Percentiles rank a stretch among this genome's conserved stretches.
These are phyloP conservation scores for Morpho helenor DNA, from an alignment of 2,888 invertebrate genomes.

Conservation along the genomic window DNA sequence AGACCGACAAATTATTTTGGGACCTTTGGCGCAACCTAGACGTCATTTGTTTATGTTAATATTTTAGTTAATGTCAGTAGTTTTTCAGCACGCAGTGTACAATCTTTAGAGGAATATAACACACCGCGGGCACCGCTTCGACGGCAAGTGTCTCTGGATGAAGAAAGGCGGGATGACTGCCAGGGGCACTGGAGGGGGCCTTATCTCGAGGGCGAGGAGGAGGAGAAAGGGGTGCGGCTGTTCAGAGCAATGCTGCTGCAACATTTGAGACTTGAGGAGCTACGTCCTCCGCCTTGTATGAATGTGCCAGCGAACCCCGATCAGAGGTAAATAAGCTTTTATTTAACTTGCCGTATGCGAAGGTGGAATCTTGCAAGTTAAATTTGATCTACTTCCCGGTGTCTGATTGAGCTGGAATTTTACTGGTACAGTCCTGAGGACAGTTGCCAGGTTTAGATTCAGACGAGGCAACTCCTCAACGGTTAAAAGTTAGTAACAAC, in stretches of 20 bases:
- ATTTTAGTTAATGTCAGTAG: too few species aligned
- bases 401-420: too few species aligned
- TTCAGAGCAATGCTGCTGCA: slow-evolving; percentile 67
- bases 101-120: slow-evolving; percentile 67
- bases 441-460: too few species aligned
- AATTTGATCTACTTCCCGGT: too few species aligned
- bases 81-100: slow-evolving; percentile 62
- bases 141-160: slow-evolving; percentile 69
- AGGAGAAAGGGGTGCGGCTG: slow-evolving; percentile 70
- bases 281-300: slow-evolving; percentile 65
- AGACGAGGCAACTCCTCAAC: too few species aligned
- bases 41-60: too few species aligned
- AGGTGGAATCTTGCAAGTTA: too few species aligned
- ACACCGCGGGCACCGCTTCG: slow-evolving; percentile 64
- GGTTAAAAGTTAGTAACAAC: too few species aligned
- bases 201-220: slow-evolving; percentile 64
- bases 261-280: slow-evolving; percentile 61
- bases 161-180: slow-evolving; percentile 69
- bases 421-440: too few species aligned
- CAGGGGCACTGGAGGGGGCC: slow-evolving; percentile 71
- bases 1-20: too few species aligned
- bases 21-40: too few species aligned
- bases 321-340: slow-evolving; percentile 44
- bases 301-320: slow-evolving; percentile 61
- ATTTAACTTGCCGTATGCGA: too few species aligned